These are phyloP conservation scores for Bhutanitis thaidina DNA, from an alignment of 2,888 invertebrate genomes.

Conservation along the genomic window DNA sequence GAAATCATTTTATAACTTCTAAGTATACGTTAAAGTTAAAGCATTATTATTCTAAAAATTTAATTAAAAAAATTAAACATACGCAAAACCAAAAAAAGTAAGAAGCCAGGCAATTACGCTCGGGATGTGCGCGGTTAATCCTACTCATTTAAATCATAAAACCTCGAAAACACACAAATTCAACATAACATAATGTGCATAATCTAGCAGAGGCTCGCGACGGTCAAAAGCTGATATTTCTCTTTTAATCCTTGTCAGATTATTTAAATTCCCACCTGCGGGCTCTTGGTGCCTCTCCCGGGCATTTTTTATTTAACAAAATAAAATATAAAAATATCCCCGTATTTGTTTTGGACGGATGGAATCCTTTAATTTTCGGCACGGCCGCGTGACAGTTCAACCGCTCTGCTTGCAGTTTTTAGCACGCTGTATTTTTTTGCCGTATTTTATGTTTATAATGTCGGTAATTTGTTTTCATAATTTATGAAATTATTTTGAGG, in stretches of 20 bases:
- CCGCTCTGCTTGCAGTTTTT: slow-evolving; percentile 53
- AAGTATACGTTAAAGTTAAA: no score
- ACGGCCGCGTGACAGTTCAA: slow-evolving; percentile 62
- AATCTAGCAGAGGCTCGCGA: slow-evolving; percentile 56
- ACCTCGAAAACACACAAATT: slow-evolving; percentile 49
- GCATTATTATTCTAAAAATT: no score
- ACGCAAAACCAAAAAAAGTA: not conserved
- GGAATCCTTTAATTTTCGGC: slow-evolving; percentile 79
- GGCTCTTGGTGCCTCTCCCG: slow-evolving; percentile 54
- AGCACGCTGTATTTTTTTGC: slow-evolving; percentile 51
- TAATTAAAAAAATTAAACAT: no score
- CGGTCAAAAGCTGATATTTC: slow-evolving; percentile 78
- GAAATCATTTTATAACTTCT: no score
- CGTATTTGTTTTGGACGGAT: slow-evolving; percentile 76
- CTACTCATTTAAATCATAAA: slow-evolving; percentile 62
- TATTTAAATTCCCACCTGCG: slow-evolving; percentile 80
- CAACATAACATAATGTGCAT: slow-evolving; percentile 62
- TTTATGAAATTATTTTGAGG: slow-evolving; percentile 24
- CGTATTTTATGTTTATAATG: slow-evolving; percentile 51
- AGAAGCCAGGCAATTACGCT: slow-evolving; percentile 27
- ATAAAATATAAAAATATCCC: slow-evolving; percentile 78
- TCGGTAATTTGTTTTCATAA: slow-evolving; percentile 33
- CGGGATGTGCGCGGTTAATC: slow-evolving; percentile 29
- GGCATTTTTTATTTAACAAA: slow-evolving; percentile 69
- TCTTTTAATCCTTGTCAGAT: slow-evolving; percentile 80